Percentiles rank a stretch among this genome's conserved stretches.
These are phyloP conservation scores for Mechanitis mazaeus DNA, from an alignment of 2,888 invertebrate genomes.

Conservation along the genomic window DNA sequence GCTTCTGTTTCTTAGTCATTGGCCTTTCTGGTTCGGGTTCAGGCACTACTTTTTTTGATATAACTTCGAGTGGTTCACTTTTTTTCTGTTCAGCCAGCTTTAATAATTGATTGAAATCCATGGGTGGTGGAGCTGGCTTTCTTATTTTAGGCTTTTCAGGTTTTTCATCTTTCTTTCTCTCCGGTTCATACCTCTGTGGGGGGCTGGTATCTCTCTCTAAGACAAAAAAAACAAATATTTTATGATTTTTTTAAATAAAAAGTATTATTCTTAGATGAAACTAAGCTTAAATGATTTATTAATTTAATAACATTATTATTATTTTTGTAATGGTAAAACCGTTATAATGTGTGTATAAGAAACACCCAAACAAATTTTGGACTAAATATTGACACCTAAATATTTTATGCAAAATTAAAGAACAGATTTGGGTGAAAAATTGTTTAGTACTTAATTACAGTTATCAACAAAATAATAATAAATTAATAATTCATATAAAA, in stretches of 20 bases:
- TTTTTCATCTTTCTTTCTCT: conserved; percentile 62
- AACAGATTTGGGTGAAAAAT: too few species aligned
- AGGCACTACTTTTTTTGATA: conserved; percentile 49
- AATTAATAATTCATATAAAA: too few species aligned
- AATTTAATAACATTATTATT: too few species aligned
- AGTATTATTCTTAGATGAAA: neutral
- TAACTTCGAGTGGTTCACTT: conserved; percentile 81
- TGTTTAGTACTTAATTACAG: too few species aligned
- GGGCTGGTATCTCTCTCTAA: conserved; percentile 44
- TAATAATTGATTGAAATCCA: conserved; percentile 86
- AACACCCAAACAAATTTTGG: too few species aligned
- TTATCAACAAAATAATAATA: too few species aligned
- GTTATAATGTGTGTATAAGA: too few species aligned
- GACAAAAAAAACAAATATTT: conserved; percentile 3
- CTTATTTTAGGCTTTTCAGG: conserved; percentile 77
- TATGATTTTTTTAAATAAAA: neutral
- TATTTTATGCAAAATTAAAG: too few species aligned
- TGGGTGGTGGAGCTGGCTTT: conserved; percentile 81
- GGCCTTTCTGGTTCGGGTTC: conserved; percentile 80
- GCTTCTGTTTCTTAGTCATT: conserved; percentile 88
- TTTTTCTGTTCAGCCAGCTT: conserved; percentile 91
- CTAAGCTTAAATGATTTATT: neutral
- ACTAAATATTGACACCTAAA: too few species aligned
- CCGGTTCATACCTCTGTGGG: conserved; percentile 57
- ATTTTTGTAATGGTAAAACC: too few species aligned